These are phyloP conservation scores for Bombus consobrinus DNA, from an alignment of 1,140 invertebrate species.

Conservation along the genomic window DNA sequence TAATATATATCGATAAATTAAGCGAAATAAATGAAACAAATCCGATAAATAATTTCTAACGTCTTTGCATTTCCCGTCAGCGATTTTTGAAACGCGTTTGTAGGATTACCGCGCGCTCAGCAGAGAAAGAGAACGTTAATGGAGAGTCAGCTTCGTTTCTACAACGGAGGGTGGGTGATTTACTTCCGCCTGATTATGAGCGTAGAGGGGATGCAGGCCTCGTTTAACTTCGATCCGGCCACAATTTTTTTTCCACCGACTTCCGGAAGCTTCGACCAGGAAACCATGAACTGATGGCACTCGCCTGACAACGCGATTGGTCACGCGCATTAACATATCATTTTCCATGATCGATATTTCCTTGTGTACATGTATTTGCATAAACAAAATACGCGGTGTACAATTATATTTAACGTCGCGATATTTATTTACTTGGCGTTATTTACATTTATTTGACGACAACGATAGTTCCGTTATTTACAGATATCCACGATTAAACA, in stretches of 20 bases:
- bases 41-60: no score
- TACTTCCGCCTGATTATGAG: neutral
- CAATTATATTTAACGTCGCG: neutral
- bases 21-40: no score
- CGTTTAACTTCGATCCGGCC: conserved; percentile 3
- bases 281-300: conserved; percentile 47
- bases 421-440: neutral
- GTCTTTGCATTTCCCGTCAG: neutral
- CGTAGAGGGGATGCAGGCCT: neutral
- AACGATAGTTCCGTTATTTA: neutral
- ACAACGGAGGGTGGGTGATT: neutral
- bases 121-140: neutral
- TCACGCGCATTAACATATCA: conserved; percentile 37
- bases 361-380: neutral
- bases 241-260: conserved; percentile 60
- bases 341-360: conserved; percentile 14
- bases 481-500: neutral
- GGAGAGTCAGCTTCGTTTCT: neutral
- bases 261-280: conserved; percentile 62
- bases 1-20: no score
- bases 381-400: neutral
- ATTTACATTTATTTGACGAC: neutral
- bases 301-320: neutral
- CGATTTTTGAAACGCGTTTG: neutral
- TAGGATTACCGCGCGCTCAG: neutral